Evolutionary conservation across 2,797 vertebrate genomes (phyloP).

Genomic region (Bothrops alternatus): DNA sequence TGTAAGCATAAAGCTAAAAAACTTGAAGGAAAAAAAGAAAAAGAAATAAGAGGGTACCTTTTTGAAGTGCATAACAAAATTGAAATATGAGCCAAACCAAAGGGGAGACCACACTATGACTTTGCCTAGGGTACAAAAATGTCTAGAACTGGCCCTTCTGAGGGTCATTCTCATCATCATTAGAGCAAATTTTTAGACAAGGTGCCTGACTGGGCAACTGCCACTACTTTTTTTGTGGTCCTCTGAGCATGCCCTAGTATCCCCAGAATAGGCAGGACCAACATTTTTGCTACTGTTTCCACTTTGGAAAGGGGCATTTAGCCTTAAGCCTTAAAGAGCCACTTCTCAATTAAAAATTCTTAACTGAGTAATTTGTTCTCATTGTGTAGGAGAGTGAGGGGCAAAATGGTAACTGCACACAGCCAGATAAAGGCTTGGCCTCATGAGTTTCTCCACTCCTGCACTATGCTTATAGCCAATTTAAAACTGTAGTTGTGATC

Average conservation of each 20-base stretch:
- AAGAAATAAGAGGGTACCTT: background rate
- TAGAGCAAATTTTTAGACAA: background rate
- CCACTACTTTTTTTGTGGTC: background rate
- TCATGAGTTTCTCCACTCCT: no score
- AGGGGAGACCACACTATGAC: background rate
- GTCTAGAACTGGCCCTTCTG: background rate
- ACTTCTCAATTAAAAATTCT: no score
- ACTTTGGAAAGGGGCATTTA: background rate
- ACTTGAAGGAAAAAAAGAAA: background rate
- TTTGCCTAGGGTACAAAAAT: background rate
- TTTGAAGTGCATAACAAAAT: background rate
- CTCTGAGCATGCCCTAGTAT: background rate
- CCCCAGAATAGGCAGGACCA: background rate
- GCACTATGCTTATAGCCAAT: no score
- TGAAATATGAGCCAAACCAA: background rate
- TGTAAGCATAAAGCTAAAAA: background rate
- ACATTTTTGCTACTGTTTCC: background rate
- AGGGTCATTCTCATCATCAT: background rate
- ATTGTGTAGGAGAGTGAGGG: no score
- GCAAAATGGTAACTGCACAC: no score
- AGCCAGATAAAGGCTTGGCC: no score
- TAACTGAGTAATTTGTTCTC: no score
- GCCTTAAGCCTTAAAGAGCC: no score
- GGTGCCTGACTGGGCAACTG: background rate
- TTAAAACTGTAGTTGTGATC: no score